Evolutionary conservation across 2,888 invertebrate genomes (phyloP), one percentile per base, ranked within the genome.

Genomic region (Terebella lapidaria): DNA sequence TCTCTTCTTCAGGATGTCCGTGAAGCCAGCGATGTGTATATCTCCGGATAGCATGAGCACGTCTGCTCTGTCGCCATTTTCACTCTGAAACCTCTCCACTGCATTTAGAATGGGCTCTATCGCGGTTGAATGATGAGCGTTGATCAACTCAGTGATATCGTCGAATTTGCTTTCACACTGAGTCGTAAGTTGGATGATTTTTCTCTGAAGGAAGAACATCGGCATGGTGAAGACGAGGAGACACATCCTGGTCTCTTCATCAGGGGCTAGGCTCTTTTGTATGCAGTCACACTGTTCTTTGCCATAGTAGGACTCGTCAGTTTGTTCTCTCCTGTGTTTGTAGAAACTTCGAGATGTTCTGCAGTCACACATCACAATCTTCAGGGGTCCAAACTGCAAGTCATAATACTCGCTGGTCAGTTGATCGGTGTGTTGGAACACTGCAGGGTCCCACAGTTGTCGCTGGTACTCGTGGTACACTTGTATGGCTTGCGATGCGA

Each of bases 381-480:
- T 46, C 18, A 56, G 2, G 18, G 56, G 56, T 5, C 56, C 56
- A 18, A 45, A 26, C 24, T 5, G 42, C 18, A 56, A 10, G 18
- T 45, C 10, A 24, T 1, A 3, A 26, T 46, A 56, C 46, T 56
- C 56, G 46, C 18, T 56, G 45, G n/a, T 20, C 25, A 56, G 24
- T 26, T 24, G 20, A 20, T 29, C n/a, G n/a, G 15, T 10, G n/a
- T n/a, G n/a, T n/a, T n/a, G n/a, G 49, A 56, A n/a, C 4, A 56
- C 46, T 2, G 42, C 56, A 42, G 56, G 56, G 28, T 56, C 56
- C 56, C 56, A 56, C 20, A 45, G 56, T 1, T 30, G 35, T 5
- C 56, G 20, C 46, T 56, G 56, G 46, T 56, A 56, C 22, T 56
- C 56, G 29, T 56, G 56, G 46, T 35, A 56, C 2, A 46, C 46